Evolutionary conservation across 2,888 invertebrate genomes (phyloP).

Genomic region (Apodemia zela): DNA sequence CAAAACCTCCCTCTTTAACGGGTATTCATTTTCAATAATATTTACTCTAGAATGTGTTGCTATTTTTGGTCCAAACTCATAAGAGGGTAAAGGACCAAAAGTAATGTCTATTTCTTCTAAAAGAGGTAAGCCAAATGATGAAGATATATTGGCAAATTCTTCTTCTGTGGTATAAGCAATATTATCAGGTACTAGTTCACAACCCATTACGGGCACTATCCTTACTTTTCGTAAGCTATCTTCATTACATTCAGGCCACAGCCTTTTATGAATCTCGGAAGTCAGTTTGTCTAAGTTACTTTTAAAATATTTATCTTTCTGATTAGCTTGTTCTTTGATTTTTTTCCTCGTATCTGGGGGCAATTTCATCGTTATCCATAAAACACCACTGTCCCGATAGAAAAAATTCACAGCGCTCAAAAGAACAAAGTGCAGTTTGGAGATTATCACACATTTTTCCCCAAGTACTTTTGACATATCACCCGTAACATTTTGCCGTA

Average conservation of each 20-base stretch:
- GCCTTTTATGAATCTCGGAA: slow-evolving; percentile 60
- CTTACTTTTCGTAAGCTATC: slow-evolving; percentile 47
- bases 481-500: slow-evolving; percentile 45
- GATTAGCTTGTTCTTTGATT: slow-evolving; percentile 38
- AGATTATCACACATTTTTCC: slow-evolving; percentile 63
- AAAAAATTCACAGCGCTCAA: slow-evolving; percentile 68
- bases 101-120: slow-evolving; percentile 46
- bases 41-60: slow-evolving; percentile 62
- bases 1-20: slow-evolving; percentile 68
- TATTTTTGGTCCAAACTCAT: slow-evolving; percentile 64
- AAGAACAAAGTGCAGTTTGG: slow-evolving; percentile 61
- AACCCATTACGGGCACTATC: slow-evolving; percentile 62
- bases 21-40: slow-evolving; percentile 63
- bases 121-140: slow-evolving; percentile 48
- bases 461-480: slow-evolving; percentile 48
- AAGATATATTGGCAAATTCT: slow-evolving; percentile 55
- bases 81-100: slow-evolving; percentile 58
- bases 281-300: slow-evolving; percentile 54
- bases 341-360: slow-evolving; percentile 47
- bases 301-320: slow-evolving; percentile 39
- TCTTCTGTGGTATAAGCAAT: slow-evolving; percentile 53
- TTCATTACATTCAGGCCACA: slow-evolving; percentile 47
- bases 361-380: slow-evolving; percentile 65
- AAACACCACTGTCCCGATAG: slow-evolving; percentile 64
- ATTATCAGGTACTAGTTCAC: slow-evolving; percentile 48